Base-by-base conservation (phyloP, 2,888 invertebrate species). In the Beris morrisii region DNA sequence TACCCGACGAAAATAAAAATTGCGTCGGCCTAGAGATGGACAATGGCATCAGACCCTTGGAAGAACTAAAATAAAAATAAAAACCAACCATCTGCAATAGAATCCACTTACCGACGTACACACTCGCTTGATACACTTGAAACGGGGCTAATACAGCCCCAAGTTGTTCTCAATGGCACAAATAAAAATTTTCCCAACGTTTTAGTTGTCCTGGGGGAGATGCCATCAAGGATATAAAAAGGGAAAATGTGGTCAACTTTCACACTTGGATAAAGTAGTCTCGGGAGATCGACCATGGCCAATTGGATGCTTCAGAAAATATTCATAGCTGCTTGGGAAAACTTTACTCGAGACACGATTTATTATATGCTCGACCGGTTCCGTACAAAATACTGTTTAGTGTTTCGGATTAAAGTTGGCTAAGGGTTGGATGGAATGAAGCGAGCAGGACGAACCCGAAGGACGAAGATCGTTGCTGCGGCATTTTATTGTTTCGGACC, bases 251-350 rank as follows among this genome's bases (percentile, higher is more conserved):
- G 69, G 69, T 69, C 69, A 69, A 69, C 69, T 69, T 69, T 69
- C 69, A 69, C 69, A 69, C 69, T 69, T 67, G 69, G 66, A 69
- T 69, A 61, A 67, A 69, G 69, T 69, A 66, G 69, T 67, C 69
- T 69, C 69, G 43, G 59, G 69, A 67, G 69, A 69, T 67, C 54
- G 64, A 58, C 57, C 56, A 67, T 66, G 69, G 64, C 69, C 64
- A 69, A 67, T 69, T 69, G 69, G 69, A 64, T 58, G 66, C 69
- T 54, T 65, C 66, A 44, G 63, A 69, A 69, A 67, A 69, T 69
- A 69, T 69, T 69, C 69, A 69, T 69, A 67, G 69, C 69, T 69
- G 58, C 69, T 67, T 65, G 65, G 57, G 65, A 65, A 65, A 65
- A 69, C 63, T 69, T 69, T 65, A 53, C 48, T 28, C 31, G 22